Evolutionary conservation across 2,888 invertebrate species (phyloP).

Genomic region (Heteromurus nitidus): DNA sequence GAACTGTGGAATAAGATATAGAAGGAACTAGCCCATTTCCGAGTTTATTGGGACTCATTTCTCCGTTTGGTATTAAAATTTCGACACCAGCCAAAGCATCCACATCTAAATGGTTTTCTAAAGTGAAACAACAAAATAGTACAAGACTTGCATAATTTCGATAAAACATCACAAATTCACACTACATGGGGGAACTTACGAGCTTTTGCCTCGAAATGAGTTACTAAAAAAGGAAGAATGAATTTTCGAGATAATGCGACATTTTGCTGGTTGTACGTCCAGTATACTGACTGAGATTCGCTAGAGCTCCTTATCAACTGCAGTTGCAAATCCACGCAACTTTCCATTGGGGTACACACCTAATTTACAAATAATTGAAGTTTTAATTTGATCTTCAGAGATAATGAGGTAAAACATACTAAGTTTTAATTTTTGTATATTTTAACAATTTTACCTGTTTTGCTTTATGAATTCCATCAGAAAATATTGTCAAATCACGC

Average conservation of each 20-base stretch:
- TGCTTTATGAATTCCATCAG: constrained; percentile 72
- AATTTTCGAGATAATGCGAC: constrained; percentile 70
- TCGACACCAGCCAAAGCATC: constrained; percentile 73
- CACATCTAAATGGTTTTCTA: constrained; percentile 71
- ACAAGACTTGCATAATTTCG: neutral
- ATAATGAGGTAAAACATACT: too few relatives aligned
- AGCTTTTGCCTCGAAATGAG: constrained; percentile 72
- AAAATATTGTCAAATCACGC: constrained; percentile 72
- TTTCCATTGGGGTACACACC: constrained; percentile 71
- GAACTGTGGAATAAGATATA: constrained; percentile 71
- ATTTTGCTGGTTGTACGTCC: constrained; percentile 70
- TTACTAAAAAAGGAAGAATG: constrained; percentile 73
- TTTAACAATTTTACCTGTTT: constrained; percentile 72
- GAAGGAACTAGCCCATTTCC: constrained; percentile 67
- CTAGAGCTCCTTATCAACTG: constrained; percentile 65
- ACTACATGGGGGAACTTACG: constrained; percentile 71
- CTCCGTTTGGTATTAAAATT: constrained; percentile 71
- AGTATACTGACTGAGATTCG: constrained; percentile 68
- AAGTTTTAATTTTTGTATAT: neutral
- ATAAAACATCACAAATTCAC: too few relatives aligned
- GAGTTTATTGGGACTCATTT: constrained; percentile 72
- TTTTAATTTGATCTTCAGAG: too few relatives aligned
- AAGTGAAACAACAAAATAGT: constrained; percentile 16
- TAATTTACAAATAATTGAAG: constrained; percentile 25
- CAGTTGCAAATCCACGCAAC: constrained; percentile 67